These are phyloP conservation scores for Phocides pigmalion DNA, from an alignment of 1,140 invertebrate species.

Conservation along the genomic window DNA sequence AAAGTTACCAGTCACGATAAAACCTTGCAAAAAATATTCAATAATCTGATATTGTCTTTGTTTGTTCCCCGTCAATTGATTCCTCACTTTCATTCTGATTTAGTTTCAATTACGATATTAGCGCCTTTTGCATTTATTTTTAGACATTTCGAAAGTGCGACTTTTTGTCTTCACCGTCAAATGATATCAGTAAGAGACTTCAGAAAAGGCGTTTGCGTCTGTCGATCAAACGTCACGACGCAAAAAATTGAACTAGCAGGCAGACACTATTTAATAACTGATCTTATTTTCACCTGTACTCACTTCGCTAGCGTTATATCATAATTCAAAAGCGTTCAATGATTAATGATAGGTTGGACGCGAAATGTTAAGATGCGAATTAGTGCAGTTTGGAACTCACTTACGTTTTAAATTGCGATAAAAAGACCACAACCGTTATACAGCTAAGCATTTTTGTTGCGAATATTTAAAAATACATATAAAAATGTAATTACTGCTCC, in stretches of 20 bases:
- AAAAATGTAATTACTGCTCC: too few species aligned
- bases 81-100: constrained; percentile 60
- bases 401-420: constrained; percentile 17
- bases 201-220: constrained; percentile 1
- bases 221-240: constrained; percentile 7
- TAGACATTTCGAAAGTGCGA: constrained; percentile 21
- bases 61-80: constrained; percentile 39
- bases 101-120: constrained; percentile 57
- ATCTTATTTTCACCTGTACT: constrained; percentile 14
- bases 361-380: constrained; percentile 10
- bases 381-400: constrained; percentile 15
- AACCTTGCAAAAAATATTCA: constrained; percentile 12
- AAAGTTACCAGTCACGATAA: constrained; percentile 48
- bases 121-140: constrained; percentile 24
- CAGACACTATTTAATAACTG: constrained; percentile 13
- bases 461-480: neutral
- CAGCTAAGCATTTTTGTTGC: neutral
- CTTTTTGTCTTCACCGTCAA: constrained; percentile 8
- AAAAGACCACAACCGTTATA: constrained; percentile 2
- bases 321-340: constrained; percentile 16
- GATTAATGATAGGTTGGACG: constrained; percentile 22
- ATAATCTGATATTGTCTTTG: constrained; percentile 42
- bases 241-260: constrained; percentile 24
- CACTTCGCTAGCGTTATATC: neutral
- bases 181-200: constrained; percentile 1